Evolutionary conservation across 2,797 vertebrate species (phyloP).

Genomic region (Fundulus diaphanus): DNA sequence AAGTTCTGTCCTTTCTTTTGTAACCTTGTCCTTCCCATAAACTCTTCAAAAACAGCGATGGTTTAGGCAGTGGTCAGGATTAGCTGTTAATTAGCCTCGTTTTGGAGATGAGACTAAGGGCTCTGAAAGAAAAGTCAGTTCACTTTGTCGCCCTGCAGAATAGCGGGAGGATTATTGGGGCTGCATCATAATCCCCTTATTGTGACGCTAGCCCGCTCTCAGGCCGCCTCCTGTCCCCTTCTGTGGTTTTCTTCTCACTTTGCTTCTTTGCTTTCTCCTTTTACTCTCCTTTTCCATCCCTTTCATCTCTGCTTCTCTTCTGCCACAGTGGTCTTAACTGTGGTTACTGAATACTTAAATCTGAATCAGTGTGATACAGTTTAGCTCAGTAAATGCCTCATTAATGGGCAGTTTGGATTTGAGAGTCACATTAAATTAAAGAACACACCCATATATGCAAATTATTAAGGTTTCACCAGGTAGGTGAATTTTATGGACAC

Average conservation of each 20-base stretch:
- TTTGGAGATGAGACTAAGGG: slow-evolving; percentile 68
- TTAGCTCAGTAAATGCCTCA: slow-evolving; percentile 12
- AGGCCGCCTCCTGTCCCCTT: slow-evolving; percentile 44
- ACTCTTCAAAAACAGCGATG: slow-evolving; percentile 51
- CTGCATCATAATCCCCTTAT: slow-evolving; percentile 77
- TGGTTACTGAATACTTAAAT: slow-evolving; percentile 14
- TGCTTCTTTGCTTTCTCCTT: slow-evolving; percentile 38
- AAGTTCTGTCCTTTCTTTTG: slow-evolving; percentile 14
- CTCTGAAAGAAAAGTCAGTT: slow-evolving; percentile 68
- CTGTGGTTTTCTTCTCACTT: slow-evolving; percentile 45
- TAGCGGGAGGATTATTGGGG: slow-evolving; percentile 72
- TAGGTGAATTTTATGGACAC: background rate
- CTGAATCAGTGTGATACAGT: slow-evolving; percentile 21
- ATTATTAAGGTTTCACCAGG: background rate
- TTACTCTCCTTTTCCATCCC: slow-evolving; percentile 20
- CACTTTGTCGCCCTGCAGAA: slow-evolving; percentile 64
- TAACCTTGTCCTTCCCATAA: slow-evolving; percentile 21
- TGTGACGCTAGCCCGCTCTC: slow-evolving; percentile 71
- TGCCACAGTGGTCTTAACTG: slow-evolving; percentile 2
- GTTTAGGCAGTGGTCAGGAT: slow-evolving; percentile 70
- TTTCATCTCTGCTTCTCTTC: slow-evolving; percentile 5
- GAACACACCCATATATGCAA: background rate
- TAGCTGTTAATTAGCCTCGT: slow-evolving; percentile 80
- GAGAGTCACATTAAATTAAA: background rate
- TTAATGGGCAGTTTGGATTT: background rate